A percentile compares a stretch with the other conserved stretches of the same genome.
These are phyloP conservation scores for Mesorhabditis spiculigera DNA, from an alignment of 2,888 invertebrate genomes.

Conservation along the genomic window DNA sequence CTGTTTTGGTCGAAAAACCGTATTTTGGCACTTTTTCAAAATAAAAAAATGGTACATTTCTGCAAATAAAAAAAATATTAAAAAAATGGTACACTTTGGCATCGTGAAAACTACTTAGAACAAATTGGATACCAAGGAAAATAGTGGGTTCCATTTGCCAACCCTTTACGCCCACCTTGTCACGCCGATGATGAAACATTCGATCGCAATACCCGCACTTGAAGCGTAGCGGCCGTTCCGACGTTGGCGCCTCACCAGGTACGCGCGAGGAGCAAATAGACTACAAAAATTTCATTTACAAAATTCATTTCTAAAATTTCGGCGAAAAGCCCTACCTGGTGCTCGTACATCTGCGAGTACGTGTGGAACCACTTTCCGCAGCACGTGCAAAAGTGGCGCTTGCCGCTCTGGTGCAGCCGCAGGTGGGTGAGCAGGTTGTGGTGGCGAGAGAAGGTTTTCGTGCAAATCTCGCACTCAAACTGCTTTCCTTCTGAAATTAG, in stretches of 20 bases:
- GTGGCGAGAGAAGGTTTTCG: neutral
- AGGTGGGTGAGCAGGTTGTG: neutral
- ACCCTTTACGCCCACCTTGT: slow-evolving; percentile 22
- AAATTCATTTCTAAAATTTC: no score
- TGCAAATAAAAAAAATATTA: no score
- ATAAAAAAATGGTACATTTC: no score
- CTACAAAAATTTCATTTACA: neutral
- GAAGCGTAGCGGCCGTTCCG: slow-evolving; percentile 24
- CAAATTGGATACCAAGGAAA: no score
- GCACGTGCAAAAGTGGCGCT: slow-evolving; percentile 25
- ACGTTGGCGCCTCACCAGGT: slow-evolving; percentile 16
- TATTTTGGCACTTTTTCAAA: no score
- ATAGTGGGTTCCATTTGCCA: no score
- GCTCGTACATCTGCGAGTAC: slow-evolving; percentile 16
- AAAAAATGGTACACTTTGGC: no score
- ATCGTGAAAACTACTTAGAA: no score
- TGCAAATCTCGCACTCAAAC: neutral
- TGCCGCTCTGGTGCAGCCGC: neutral
- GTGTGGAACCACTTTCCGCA: slow-evolving; percentile 30
- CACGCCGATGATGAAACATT: slow-evolving; percentile 38
- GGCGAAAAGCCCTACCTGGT: slow-evolving; percentile 13
- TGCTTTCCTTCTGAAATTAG: neutral
- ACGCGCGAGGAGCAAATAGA: slow-evolving; percentile 13
- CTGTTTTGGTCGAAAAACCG: no score
- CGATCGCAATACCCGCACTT: slow-evolving; percentile 36